Conservation (phyloP, 2,113 vertebrate species). For the Phylloscopus trochiloides region DNA sequence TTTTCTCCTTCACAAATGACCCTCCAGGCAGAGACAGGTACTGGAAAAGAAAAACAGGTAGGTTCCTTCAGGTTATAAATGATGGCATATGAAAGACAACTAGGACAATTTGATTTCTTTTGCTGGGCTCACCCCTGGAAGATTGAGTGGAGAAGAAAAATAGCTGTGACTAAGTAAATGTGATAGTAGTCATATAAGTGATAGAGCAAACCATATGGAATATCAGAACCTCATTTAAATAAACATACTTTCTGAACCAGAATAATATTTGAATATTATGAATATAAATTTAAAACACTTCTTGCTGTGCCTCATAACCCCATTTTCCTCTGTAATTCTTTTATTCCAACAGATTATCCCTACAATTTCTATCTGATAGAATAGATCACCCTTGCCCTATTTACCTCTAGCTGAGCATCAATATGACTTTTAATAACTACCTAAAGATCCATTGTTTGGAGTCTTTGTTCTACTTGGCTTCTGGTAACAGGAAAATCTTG, state of each 20-base stretch:
- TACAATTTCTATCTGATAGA: neutral
- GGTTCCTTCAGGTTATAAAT: conserved; percentile 28
- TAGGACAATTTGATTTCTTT: conserved; percentile 19
- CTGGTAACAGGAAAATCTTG: conserved; percentile 5
- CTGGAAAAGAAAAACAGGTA: neutral
- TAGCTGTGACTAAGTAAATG: conserved; percentile 38
- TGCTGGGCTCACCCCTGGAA: neutral
- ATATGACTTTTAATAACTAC: neutral
- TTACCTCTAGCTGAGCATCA: neutral
- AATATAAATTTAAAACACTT: neutral
- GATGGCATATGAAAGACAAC: conserved; percentile 12
- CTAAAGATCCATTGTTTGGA: neutral
- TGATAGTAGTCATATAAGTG: neutral
- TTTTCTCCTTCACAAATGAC: conserved; percentile 16
- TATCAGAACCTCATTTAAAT: conserved; percentile 20
- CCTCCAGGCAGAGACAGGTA: neutral
- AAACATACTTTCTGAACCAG: neutral
- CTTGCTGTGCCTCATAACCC: neutral
- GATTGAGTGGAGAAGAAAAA: conserved; percentile 25
- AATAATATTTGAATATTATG: conserved; percentile 12
- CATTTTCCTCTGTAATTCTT: neutral
- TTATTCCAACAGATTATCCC: neutral
- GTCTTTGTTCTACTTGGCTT: neutral
- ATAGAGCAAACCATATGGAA: neutral
- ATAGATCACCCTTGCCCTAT: neutral